These are phyloP conservation scores for Ptychochromis oligacanthus DNA, from an alignment of 2,113 vertebrate species.

Conservation along the genomic window DNA sequence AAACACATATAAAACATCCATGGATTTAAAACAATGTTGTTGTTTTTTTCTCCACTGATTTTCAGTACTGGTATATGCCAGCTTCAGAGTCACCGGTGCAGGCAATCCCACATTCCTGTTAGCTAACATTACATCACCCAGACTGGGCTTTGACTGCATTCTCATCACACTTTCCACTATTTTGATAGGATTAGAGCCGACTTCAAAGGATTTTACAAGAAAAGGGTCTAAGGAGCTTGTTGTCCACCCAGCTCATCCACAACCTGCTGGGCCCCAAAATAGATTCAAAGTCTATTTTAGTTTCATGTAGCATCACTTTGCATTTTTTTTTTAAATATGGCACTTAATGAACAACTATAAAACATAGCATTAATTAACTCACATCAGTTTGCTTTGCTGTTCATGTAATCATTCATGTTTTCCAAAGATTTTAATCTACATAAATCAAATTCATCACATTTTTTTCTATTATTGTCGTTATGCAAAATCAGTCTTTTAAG, in stretches of 20 bases:
- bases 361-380: not conserved
- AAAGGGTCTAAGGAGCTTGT: slow-evolving; percentile 60
- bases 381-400: not conserved
- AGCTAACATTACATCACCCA: slow-evolving; percentile 46
- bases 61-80: not conserved
- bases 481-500: not conserved
- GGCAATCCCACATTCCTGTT: slow-evolving; percentile 19
- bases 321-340: not conserved
- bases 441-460: not conserved
- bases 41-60: not conserved
- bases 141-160: slow-evolving; percentile 14
- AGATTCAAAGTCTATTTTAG: not conserved
- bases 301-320: not conserved
- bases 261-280: slow-evolving; percentile 27
- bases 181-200: slow-evolving; percentile 53
- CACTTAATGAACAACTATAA: not conserved
- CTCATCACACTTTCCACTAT: slow-evolving; percentile 58
- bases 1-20: not conserved
- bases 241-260: slow-evolving; percentile 40
- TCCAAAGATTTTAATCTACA: not conserved
- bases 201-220: slow-evolving; percentile 54
- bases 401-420: not conserved
- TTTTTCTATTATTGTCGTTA: fast-evolving
- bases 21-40: too few species aligned
- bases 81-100: not conserved